Conservation (phyloP, 2,888 invertebrate species). For the Adelphocoris suturalis region DNA sequence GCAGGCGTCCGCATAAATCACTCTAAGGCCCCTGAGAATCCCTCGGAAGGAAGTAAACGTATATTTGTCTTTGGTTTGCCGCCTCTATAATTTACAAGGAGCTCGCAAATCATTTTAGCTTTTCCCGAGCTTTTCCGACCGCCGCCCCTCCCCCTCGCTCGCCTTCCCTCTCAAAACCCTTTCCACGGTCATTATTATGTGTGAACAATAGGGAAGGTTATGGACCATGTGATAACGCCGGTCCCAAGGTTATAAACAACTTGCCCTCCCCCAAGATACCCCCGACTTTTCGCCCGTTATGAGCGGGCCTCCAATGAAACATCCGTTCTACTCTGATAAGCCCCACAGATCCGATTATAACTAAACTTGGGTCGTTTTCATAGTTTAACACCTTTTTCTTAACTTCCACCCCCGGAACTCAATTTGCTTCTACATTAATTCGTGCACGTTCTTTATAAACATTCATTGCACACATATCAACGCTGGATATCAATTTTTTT, state of each 20-base stretch:
- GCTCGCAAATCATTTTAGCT: constrained; percentile 68
- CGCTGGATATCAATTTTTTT: no score
- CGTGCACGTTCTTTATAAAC: neutral
- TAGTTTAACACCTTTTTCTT: neutral
- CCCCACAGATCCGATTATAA: constrained; percentile 5
- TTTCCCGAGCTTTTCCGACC: constrained; percentile 36
- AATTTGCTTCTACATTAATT: neutral
- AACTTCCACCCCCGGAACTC: neutral
- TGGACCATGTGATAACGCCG: constrained; percentile 57
- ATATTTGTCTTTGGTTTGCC: constrained; percentile 70
- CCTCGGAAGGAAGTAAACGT: constrained; percentile 53
- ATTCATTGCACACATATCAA: neutral
- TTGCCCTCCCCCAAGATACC: constrained; percentile 43
- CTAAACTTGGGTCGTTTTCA: constrained; percentile 22
- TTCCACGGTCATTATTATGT: constrained; percentile 54
- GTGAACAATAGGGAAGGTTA: constrained; percentile 61
- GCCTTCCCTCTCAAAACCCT: neutral
- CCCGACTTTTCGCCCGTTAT: constrained; percentile 6
- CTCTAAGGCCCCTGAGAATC: constrained; percentile 56
- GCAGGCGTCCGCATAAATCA: constrained; percentile 61
- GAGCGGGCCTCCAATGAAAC: neutral
- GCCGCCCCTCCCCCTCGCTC: neutral
- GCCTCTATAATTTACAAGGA: constrained; percentile 66
- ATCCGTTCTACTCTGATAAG: constrained; percentile 6
- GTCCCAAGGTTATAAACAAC: constrained; percentile 59